Percentiles rank a stretch among this genome's conserved stretches.
phyloP scores from a whole-genome alignment of 1,140 invertebrate genomes.

The Latrodectus geometricus region DNA sequence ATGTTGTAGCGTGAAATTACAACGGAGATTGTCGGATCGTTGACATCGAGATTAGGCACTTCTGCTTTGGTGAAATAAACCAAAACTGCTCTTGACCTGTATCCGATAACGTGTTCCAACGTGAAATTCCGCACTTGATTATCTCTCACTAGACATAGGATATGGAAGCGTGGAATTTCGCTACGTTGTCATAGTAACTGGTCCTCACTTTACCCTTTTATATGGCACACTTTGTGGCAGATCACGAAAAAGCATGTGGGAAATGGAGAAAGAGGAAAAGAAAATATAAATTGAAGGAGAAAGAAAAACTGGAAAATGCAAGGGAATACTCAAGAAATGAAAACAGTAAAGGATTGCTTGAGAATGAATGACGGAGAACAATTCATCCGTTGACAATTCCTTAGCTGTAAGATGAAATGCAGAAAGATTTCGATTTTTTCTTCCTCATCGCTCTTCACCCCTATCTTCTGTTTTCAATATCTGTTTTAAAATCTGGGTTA shows the following conservation, averaged over 20 bases:
- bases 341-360: conserved; percentile 10
- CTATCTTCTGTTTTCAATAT: conserved; percentile 2
- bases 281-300: conserved; percentile 42
- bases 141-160: conserved; percentile 56
- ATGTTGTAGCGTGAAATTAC: conserved; percentile 32
- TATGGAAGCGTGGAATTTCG: conserved; percentile 44
- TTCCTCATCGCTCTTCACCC: not conserved
- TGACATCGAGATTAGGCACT: conserved; percentile 51
- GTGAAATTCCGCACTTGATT: conserved; percentile 54
- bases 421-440: conserved; percentile 15
- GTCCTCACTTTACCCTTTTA: conserved; percentile 47
- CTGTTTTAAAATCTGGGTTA: not conserved
- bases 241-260: conserved; percentile 19
- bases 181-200: conserved; percentile 39
- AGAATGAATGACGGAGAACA: conserved; percentile 5
- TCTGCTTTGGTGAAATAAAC: conserved; percentile 28
- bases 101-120: conserved; percentile 42
- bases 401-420: not conserved
- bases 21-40: conserved; percentile 32
- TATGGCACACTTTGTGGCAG: conserved; percentile 40
- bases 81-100: conserved; percentile 15
- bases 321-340: conserved; percentile 15
- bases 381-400: not conserved
- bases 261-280: conserved; percentile 13
- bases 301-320: conserved; percentile 12